Conservation (phyloP, 2,797 vertebrate genomes). For the Syngnathus acus region DNA sequence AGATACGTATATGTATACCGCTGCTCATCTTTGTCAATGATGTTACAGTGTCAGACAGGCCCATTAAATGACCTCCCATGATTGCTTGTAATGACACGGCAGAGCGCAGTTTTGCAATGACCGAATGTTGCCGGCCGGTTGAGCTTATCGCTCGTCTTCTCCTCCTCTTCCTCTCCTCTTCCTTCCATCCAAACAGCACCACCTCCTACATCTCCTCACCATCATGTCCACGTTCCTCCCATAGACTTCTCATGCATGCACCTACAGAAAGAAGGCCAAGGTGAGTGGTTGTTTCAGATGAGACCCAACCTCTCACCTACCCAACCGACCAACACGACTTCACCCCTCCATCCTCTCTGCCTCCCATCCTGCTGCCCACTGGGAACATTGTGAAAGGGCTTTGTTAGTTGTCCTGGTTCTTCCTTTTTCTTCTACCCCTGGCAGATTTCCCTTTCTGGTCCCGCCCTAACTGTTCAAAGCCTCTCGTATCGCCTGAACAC, state of each 20-base stretch:
- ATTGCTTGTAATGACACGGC: background rate
- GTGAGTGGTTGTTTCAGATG: conserved; percentile 80
- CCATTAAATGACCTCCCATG: background rate
- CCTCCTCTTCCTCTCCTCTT: conserved; percentile 31
- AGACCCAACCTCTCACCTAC: background rate
- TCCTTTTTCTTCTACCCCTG: background rate
- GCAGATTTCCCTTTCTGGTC: background rate
- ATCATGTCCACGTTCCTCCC: conserved; percentile 82
- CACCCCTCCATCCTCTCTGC: background rate
- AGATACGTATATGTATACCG: background rate
- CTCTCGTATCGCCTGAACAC: background rate
- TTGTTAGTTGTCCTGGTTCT: too few species aligned
- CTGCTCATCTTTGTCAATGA: too few species aligned
- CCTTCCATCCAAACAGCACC: conserved; percentile 63
- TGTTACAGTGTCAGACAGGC: background rate
- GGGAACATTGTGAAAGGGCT: background rate
- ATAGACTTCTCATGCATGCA: conserved; percentile 99
- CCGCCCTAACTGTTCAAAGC: background rate
- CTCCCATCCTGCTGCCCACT: background rate
- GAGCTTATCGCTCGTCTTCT: conserved; percentile 84
- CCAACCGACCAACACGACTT: conserved; percentile 14
- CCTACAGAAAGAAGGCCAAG: conserved; percentile 91
- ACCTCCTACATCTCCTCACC: conserved; percentile 66
- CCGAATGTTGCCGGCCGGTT: conserved; percentile 26
- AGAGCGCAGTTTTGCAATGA: background rate